These are phyloP conservation scores for Spinibarbus caldwelli DNA, from an alignment of 2,797 vertebrate genomes.

Conservation along the genomic window DNA sequence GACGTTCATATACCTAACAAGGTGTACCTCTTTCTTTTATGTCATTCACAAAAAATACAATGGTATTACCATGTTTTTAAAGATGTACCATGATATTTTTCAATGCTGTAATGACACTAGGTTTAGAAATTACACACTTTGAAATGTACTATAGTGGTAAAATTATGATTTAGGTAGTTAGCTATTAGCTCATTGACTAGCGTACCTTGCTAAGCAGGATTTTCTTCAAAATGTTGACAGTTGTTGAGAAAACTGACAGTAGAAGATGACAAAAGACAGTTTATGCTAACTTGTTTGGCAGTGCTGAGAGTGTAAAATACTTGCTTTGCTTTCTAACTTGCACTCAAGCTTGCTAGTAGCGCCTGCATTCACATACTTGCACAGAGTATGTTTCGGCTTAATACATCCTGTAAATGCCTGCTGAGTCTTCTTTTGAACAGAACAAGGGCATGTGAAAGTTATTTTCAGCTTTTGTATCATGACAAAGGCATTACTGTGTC, in stretches of 20 bases:
- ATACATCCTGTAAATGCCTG: neutral
- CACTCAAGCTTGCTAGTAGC: neutral
- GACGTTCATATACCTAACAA: neutral
- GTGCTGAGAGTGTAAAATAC: neutral
- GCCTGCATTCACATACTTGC: neutral
- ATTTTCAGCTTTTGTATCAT: slow-evolving; percentile 22
- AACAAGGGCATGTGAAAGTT: slow-evolving; percentile 1
- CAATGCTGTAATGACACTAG: neutral
- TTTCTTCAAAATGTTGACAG: neutral
- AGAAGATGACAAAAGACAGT: neutral
- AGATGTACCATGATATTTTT: neutral
- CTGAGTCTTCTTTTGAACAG: neutral
- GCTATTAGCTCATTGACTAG: neutral
- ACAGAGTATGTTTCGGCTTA: neutral
- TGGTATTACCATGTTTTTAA: neutral
- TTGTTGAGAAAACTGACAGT: neutral
- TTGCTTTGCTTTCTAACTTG: neutral
- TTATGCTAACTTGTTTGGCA: too few relatives aligned
- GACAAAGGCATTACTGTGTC: slow-evolving; percentile 15
- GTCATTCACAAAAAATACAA: neutral
- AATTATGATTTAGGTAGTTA: neutral
- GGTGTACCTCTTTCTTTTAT: neutral
- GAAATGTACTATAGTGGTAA: neutral
- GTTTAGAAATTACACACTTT: neutral
- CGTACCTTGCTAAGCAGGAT: neutral